Base-by-base conservation (phyloP, 2,888 invertebrate species). In the Baronia brevicornis region DNA sequence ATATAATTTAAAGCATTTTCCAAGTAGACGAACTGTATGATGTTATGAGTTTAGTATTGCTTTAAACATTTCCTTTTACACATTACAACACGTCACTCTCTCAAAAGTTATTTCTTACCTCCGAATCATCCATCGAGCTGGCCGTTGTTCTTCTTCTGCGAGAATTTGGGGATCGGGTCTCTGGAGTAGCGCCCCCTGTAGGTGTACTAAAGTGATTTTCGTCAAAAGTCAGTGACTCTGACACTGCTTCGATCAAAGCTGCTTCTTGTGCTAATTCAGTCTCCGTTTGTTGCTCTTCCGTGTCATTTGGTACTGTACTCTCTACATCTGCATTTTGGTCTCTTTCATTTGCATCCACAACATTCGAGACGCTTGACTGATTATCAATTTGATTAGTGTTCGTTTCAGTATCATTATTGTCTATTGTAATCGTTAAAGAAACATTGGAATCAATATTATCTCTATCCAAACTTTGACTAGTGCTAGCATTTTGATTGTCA, bases 131-230 rank as follows among this genome's bases (percentile, higher is more conserved):
- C 54, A 69, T 43, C 3, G 82, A 78, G 52, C 67, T 73, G 43
- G 70, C 49, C 4, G 74, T 70, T 29, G 72, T 59, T 29, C 66
- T 52, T 22, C 55, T 40, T 3, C 48, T 44, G 14, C 54, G 35
- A 8, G 50, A 39, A 4, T 45, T 31, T 14, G 49, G 44, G 11
- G 57, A 65, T 36, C 62, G 55, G 43, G 54, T 44, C 41, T 47
- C 56, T 13, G 75, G 77, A 13, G 69, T 62, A 2, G 48, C 60
- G 22, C 69, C 72, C n/a, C 64, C 75, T 6, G 63, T 66, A 22
- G 84, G 84, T 33, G 84, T 84, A 48, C 82, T 85, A 55, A 85
- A 84, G 56, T 85, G 84, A 50, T 84, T 84, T 61, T 84, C 84
- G 48, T 85, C 82, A 42, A 84, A 80, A 10, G 75, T 80, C 48